Base-by-base conservation (phyloP, 2,797 vertebrate species). In the Esox masquinongy region DNA sequence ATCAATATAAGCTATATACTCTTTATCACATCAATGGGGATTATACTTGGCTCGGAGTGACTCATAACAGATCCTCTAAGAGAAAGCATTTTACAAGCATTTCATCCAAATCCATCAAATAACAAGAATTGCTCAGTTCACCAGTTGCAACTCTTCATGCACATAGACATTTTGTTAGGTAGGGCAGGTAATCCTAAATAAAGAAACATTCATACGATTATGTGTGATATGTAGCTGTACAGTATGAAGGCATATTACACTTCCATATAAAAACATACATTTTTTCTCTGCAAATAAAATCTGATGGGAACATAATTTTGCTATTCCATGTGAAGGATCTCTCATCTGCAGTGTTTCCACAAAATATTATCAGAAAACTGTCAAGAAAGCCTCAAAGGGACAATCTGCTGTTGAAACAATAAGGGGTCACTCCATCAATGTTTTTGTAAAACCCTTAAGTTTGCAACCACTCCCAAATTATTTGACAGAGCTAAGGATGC, bases 231-330 rank as follows among this genome's bases (percentile, higher is more conserved):
- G 84, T 80, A 77, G 79, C 77, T 88, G 86, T 70, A 39, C 76
- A 29, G 83, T 84, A 78, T 81, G 84, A 69, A 80, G 77, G 75
- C 79, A 78, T 77, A 85, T 72, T 82, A 79, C 84, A 53, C 83
- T 77, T 83, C 79, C 82, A 85, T 15, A 73, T 83, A 43, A 43
- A 89, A 92, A 92, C 87, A 91, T 66, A 86, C 85, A 88, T 88
- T 80, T 81, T 87, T 84, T 90, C 76, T 72, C 86, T 85, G 88
- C 83, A 88, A 90, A 90, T 90, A 89, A 89, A 92, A 89, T 89
- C 89, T 91, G 88, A 93, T 88, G 88, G 88, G 92, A 87, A 90
- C 90, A 92, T 92, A 89, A 92, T 92, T 92, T 90, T 90, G 88
- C 77, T 34, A 92, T 89, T 77, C 4, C 64, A 36, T 69, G 89